phyloP scores from a whole-genome alignment of 2,113 vertebrate genomes.

The Nicator chloris region DNA sequence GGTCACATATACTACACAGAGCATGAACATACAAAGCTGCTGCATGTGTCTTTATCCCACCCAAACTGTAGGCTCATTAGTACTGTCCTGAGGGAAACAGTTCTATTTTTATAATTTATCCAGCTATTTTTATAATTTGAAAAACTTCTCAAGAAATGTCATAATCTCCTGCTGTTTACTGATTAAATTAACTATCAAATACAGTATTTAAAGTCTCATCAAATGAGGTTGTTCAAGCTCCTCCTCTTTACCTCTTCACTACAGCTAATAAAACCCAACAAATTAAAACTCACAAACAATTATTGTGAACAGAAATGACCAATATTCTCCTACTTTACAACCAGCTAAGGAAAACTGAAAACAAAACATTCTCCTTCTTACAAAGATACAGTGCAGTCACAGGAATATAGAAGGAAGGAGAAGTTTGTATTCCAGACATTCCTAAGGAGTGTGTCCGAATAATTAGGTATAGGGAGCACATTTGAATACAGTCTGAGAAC shows the following conservation, averaged over 20 bases:
- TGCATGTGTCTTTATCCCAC: not conserved
- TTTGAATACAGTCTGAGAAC: not conserved
- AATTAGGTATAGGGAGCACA: not conserved
- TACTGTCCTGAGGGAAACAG: not conserved
- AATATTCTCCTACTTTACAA: not conserved
- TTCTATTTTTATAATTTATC: not conserved
- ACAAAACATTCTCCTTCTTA: not conserved
- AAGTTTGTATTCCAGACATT: not conserved
- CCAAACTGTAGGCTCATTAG: not conserved
- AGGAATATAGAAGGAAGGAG: not conserved
- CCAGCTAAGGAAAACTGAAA: not conserved
- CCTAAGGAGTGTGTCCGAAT: not conserved
- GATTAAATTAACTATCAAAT: not conserved
- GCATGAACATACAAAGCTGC: not conserved
- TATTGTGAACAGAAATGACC: not conserved
- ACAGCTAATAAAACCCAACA: not conserved
- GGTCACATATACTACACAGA: not conserved
- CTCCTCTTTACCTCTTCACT: not conserved
- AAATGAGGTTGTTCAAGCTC: not conserved
- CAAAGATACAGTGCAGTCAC: not conserved
- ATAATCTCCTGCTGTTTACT: constrained; percentile 19
- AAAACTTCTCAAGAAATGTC: constrained; percentile 10
- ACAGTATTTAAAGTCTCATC: not conserved
- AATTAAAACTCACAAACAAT: not conserved
- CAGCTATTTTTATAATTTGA: not conserved